Evolutionary conservation across 2,888 invertebrate species (phyloP).

Genomic region (Phasia obesa): DNA sequence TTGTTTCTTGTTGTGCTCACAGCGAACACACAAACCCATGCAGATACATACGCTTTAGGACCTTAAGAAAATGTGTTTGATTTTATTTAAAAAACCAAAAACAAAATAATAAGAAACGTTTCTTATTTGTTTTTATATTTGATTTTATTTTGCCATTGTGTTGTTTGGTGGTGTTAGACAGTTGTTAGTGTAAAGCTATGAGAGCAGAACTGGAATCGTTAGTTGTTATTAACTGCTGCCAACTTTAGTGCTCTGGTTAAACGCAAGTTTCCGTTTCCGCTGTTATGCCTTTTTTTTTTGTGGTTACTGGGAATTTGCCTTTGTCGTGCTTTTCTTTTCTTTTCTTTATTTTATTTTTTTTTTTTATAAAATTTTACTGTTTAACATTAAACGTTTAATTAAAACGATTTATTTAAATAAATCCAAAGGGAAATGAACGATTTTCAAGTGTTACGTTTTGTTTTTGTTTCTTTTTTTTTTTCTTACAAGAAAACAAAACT

Average conservation of each 20-base stretch:
- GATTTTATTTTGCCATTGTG: background rate
- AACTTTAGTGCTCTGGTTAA: constrained; percentile 63
- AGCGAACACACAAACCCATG: constrained; percentile 12
- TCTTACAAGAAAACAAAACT: background rate
- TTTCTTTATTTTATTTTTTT: constrained; percentile 2
- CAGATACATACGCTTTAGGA: background rate
- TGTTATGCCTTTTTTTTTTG: constrained; percentile 49
- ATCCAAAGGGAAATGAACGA: constrained; percentile 25
- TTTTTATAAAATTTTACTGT: constrained; percentile 33
- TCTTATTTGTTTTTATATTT: constrained; percentile 21
- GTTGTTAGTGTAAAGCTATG: constrained; percentile 5
- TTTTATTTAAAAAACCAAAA: background rate
- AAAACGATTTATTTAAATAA: constrained; percentile 56
- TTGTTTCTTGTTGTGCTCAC: constrained; percentile 37
- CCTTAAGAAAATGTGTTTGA: background rate
- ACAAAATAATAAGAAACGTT: background rate
- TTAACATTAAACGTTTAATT: constrained; percentile 55
- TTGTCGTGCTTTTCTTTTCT: background rate
- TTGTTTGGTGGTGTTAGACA: background rate
- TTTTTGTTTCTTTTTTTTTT: background rate
- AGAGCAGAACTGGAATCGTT: constrained; percentile 44
- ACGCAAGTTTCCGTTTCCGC: constrained; percentile 71
- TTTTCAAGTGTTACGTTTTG: background rate
- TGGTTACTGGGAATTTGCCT: constrained; percentile 23
- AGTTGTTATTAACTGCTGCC: constrained; percentile 65